Evolutionary conservation across 2,888 invertebrate species (phyloP).

Genomic region (Melikaiella ostensackeni): DNA sequence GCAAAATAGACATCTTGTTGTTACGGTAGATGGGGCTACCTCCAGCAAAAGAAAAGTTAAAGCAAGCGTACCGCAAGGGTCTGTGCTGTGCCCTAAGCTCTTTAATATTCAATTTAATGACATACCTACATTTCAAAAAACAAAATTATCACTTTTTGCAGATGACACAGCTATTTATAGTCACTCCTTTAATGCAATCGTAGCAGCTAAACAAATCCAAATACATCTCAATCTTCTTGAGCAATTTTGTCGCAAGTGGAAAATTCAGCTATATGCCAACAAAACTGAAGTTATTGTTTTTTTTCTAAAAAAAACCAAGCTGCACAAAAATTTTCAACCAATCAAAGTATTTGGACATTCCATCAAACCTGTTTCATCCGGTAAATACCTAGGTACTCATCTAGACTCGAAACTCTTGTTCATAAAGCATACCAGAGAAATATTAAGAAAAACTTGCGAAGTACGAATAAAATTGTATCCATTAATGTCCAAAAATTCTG

Average conservation of each 20-base stretch:
- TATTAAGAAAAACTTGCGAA: slow-evolving; percentile 48
- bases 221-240: slow-evolving; percentile 43
- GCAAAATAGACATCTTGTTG: slow-evolving; percentile 52
- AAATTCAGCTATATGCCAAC: slow-evolving; percentile 46
- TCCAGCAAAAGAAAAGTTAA: slow-evolving; percentile 46
- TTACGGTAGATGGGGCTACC: slow-evolving; percentile 49
- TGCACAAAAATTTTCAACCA: slow-evolving; percentile 32
- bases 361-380: slow-evolving; percentile 8
- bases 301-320: slow-evolving; percentile 8
- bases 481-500: slow-evolving; percentile 51
- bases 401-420: slow-evolving; percentile 52
- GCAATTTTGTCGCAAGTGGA: slow-evolving; percentile 44
- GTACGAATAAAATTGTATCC: slow-evolving; percentile 55
- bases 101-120: slow-evolving; percentile 56
- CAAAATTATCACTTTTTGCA: slow-evolving; percentile 50
- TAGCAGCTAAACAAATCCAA: slow-evolving; percentile 55
- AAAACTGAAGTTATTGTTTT: slow-evolving; percentile 50
- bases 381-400: slow-evolving; percentile 58
- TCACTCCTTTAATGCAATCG: slow-evolving; percentile 50
- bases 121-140: slow-evolving; percentile 47
- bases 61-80: slow-evolving; percentile 55
- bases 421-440: slow-evolving; percentile 51
- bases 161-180: slow-evolving; percentile 57
- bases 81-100: slow-evolving; percentile 53
- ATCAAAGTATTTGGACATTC: slow-evolving; percentile 38